A percentile compares a stretch with the other conserved stretches of the same genome.
Conservation (phyloP, 1,140 invertebrate genomes). For the Centruroides vittatus region DNA sequence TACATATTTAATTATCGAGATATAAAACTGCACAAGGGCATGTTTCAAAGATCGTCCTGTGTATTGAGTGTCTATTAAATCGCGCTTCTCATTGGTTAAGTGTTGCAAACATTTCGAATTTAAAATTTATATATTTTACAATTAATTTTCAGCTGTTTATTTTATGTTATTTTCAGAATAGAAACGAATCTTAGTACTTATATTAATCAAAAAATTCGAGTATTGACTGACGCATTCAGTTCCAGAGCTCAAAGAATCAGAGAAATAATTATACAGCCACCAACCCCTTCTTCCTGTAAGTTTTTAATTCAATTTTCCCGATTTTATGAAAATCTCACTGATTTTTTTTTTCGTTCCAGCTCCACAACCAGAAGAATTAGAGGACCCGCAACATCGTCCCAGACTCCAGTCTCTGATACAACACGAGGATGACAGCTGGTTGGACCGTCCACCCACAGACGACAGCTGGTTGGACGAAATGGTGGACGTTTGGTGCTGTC, state of each 20-base stretch:
- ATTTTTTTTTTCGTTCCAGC: neutral
- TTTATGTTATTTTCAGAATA: neutral
- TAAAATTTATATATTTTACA: too few species aligned
- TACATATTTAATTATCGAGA: too few species aligned
- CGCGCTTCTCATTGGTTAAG: too few species aligned
- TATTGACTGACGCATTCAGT: conserved; percentile 42
- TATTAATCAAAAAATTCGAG: conserved; percentile 31
- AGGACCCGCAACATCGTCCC: neutral
- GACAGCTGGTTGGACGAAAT: conserved; percentile 32
- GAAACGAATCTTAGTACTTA: conserved; percentile 13
- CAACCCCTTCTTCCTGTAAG: conserved; percentile 40
- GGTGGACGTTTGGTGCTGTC: conserved; percentile 3
- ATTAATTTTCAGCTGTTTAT: too few species aligned
- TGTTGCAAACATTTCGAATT: too few species aligned
- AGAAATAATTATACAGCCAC: conserved; percentile 40
- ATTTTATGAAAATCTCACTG: neutral
- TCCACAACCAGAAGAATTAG: conserved; percentile 5
- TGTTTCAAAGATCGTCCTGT: too few species aligned
- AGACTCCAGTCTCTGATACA: conserved; percentile 9
- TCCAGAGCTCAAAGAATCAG: conserved; percentile 39
- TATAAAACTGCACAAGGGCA: too few species aligned
- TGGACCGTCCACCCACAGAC: conserved; percentile 83
- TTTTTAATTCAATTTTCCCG: neutral
- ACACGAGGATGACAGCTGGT: conserved; percentile 43
- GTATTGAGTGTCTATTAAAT: too few species aligned